These are phyloP conservation scores for Sialis lutaria DNA, from an alignment of 2,888 invertebrate genomes.

Conservation along the genomic window DNA sequence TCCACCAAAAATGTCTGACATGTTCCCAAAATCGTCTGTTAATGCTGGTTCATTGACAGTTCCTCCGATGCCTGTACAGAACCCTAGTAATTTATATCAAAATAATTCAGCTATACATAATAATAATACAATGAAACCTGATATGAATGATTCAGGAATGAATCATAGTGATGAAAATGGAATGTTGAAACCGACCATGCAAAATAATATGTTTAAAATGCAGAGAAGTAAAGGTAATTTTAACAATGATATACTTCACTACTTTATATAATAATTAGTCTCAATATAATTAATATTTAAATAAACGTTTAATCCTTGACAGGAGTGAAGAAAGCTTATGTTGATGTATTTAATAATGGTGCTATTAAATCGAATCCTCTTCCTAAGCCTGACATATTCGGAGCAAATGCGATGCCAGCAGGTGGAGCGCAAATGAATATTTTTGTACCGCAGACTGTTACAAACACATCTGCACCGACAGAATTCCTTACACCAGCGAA, in stretches of 20 bases:
- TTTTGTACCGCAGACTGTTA: conserved; percentile 36
- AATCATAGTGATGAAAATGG: not conserved
- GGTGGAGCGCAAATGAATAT: conserved; percentile 29
- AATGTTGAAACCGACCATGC: conserved; percentile 13
- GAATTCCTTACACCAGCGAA: conserved; percentile 32
- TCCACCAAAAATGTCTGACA: conserved; percentile 50
- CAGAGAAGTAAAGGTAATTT: conserved; percentile 57
- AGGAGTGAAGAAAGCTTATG: conserved; percentile 75
- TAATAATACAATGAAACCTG: too few species aligned
- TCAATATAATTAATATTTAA: not conserved
- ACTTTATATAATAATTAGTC: not conserved
- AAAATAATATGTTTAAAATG: conserved; percentile 63
- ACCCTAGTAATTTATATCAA: too few species aligned
- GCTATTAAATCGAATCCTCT: conserved; percentile 25
- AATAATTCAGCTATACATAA: too few species aligned
- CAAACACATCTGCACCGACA: conserved; percentile 34
- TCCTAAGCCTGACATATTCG: conserved; percentile 20
- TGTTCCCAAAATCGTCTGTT: conserved; percentile 18
- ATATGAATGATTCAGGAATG: too few species aligned
- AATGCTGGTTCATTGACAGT: too few species aligned
- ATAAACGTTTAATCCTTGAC: conserved; percentile 13
- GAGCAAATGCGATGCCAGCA: conserved; percentile 4
- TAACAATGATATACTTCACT: conserved; percentile 1
- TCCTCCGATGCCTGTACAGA: too few species aligned
- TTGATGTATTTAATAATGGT: conserved; percentile 73